Conservation (phyloP, 37 sponge, comb jelly and placozoan species). For the Hormiphora californensis region DNA sequence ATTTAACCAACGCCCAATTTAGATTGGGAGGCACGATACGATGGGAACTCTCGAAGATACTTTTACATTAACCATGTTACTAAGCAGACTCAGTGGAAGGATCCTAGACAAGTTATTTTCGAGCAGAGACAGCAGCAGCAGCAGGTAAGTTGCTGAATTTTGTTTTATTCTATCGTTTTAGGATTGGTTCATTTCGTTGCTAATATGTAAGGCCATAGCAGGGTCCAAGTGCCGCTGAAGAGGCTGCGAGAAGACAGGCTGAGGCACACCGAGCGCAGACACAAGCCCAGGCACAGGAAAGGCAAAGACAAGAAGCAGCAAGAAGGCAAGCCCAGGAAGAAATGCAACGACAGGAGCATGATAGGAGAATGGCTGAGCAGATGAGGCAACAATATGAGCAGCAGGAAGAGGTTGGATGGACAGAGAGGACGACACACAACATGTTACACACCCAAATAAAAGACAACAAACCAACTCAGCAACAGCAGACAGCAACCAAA, state of each 20-base stretch:
- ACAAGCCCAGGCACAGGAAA: neutral
- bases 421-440: neutral
- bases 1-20: no score
- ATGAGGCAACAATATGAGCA: neutral
- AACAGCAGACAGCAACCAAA: no score
- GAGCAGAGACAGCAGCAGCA: neutral
- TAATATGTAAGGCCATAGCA: no score
- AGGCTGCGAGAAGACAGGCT: neutral
- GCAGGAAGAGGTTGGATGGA: neutral
- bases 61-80: constrained; percentile 36
- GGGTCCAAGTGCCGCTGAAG: no score
- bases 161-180: no score
- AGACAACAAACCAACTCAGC: no score
- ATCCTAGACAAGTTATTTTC: constrained; percentile 1
- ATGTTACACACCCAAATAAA: neutral
- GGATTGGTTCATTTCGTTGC: no score
- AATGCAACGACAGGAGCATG: neutral
- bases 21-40: constrained; percentile 51
- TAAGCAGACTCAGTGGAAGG: constrained; percentile 7
- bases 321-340: neutral
- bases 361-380: neutral
- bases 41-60: constrained; percentile 1
- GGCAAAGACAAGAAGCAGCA: neutral
- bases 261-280: neutral
- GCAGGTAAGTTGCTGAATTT: no score